Evolutionary conservation across 2,797 vertebrate genomes (phyloP).

Genomic region (Miichthys miiuy): DNA sequence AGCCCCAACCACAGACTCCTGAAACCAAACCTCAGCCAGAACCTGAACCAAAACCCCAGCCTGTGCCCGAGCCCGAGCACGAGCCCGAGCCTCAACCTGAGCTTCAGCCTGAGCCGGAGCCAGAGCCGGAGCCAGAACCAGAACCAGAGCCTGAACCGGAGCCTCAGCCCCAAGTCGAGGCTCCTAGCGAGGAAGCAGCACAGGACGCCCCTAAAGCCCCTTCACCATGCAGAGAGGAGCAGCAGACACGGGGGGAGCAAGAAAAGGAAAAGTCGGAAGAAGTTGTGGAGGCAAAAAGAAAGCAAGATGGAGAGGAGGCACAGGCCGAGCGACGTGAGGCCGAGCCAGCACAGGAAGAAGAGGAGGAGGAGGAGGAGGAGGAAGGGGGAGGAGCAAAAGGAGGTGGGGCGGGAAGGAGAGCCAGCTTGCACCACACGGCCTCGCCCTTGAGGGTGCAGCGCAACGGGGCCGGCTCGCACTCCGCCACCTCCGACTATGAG

Average conservation of each 20-base stretch:
- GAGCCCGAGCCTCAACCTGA: constrained; percentile 18
- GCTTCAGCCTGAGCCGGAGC: constrained; percentile 24
- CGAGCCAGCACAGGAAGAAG: constrained; percentile 61
- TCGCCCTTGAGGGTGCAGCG: constrained; percentile 94
- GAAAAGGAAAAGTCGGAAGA: constrained; percentile 59
- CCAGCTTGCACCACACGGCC: constrained; percentile 92
- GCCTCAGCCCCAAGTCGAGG: constrained; percentile 45
- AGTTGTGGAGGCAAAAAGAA: constrained; percentile 49
- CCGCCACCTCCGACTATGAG: constrained; percentile 94
- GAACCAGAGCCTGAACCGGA: constrained; percentile 19
- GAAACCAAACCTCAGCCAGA: constrained; percentile 30
- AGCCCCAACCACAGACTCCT: constrained; percentile 34
- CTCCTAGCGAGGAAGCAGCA: constrained; percentile 5
- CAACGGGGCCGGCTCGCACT: constrained; percentile 93
- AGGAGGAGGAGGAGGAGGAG: constrained; percentile 59
- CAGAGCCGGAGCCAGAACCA: constrained; percentile 4
- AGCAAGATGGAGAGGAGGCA: constrained; percentile 63
- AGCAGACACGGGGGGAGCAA: constrained; percentile 49
- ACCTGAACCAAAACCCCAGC: constrained; percentile 11
- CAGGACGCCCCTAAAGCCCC: constrained; percentile 43
- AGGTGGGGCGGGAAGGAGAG: constrained; percentile 87
- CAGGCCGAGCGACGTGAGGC: constrained; percentile 26
- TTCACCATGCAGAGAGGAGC: constrained; percentile 54
- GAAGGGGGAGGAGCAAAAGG: constrained; percentile 83
- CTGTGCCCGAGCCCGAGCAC: constrained; percentile 18